Evolutionary conservation across 92 coral and sea anemone genomes (phyloP).

Genomic region (Actinernus sp.): DNA sequence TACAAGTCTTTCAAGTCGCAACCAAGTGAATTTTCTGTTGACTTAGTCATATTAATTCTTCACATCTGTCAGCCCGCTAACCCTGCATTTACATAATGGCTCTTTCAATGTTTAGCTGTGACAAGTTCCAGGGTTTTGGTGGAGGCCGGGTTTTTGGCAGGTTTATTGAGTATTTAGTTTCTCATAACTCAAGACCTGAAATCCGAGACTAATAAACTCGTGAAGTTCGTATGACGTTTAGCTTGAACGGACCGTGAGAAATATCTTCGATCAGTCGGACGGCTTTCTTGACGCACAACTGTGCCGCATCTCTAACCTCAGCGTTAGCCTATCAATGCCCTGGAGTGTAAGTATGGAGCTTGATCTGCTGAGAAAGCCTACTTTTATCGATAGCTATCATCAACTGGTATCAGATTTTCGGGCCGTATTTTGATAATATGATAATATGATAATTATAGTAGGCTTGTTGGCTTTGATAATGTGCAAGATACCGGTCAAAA

Average conservation of each 20-base stretch:
- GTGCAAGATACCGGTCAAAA: too few species aligned
- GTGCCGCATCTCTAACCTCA: background rate
- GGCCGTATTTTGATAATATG: conserved; percentile 69
- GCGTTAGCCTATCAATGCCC: conserved; percentile 18
- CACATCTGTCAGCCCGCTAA: too few species aligned
- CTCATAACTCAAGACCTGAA: conserved; percentile 72
- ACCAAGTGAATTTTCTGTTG: too few species aligned
- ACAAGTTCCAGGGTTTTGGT: conserved; percentile 20
- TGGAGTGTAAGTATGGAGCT: conserved; percentile 27
- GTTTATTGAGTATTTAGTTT: conserved; percentile 84
- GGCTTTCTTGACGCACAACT: background rate
- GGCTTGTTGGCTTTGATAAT: too few species aligned
- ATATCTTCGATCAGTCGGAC: background rate
- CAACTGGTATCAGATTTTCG: conserved; percentile 53
- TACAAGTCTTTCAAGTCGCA: too few species aligned
- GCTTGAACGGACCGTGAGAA: conserved; percentile 7
- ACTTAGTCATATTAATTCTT: too few species aligned
- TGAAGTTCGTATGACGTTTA: conserved; percentile 5
- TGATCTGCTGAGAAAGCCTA: background rate
- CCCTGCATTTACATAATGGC: conserved; percentile 13
- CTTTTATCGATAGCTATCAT: conserved; percentile 39
- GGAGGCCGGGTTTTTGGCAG: conserved; percentile 40
- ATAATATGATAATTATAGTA: too few species aligned
- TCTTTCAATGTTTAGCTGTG: conserved; percentile 16
- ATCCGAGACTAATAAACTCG: conserved; percentile 52